These are phyloP conservation scores for Fulica atra DNA, from an alignment of 2,113 vertebrate species.

Conservation along the genomic window DNA sequence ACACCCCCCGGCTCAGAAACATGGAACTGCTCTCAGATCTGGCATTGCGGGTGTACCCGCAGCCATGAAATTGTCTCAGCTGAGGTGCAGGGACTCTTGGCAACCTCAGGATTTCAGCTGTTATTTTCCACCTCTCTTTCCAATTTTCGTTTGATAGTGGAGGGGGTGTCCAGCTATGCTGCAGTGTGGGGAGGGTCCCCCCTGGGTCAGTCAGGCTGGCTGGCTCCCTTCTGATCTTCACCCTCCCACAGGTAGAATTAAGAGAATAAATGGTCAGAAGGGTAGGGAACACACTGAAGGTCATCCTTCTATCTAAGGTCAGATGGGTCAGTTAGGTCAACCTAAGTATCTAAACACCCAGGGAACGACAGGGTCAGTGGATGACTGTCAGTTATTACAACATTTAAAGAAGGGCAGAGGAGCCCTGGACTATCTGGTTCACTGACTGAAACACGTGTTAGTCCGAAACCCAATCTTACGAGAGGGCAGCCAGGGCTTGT, in stretches of 20 bases:
- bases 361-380: background rate
- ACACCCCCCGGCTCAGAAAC: rapidly evolving
- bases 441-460: background rate
- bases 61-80: background rate
- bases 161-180: background rate
- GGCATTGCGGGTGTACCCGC: background rate
- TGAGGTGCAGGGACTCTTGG: background rate
- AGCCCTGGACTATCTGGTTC: background rate
- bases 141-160: background rate
- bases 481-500: background rate
- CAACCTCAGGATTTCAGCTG: background rate
- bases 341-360: background rate
- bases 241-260: background rate
- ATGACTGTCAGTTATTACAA: background rate
- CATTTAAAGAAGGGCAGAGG: background rate
- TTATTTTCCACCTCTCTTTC: background rate
- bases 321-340: background rate
- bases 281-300: background rate
- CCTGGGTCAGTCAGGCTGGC: background rate
- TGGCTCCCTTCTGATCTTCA: background rate
- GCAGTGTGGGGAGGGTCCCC: background rate
- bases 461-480: background rate
- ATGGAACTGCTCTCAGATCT: background rate
- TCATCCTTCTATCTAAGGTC: background rate
- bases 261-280: background rate